Conservation (phyloP, 2,888 invertebrate species). For the Calliopum simillimum region DNA sequence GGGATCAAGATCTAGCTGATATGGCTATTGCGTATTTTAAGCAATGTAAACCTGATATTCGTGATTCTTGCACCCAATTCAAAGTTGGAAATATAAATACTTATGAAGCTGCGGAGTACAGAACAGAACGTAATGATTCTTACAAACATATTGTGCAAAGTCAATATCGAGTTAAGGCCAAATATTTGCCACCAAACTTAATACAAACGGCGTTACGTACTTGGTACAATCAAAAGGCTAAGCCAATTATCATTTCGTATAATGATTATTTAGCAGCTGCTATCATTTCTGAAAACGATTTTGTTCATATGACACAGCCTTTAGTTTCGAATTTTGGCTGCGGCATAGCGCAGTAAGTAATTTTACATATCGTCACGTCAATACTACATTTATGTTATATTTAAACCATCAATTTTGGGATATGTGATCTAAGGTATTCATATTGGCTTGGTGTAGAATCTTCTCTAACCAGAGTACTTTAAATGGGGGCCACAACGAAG, state of each 20-base stretch:
- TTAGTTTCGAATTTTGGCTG: conserved; percentile 38
- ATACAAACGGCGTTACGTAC: conserved; percentile 22
- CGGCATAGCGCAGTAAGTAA: conserved; percentile 39
- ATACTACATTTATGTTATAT: too few species aligned
- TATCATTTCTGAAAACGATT: conserved; percentile 43
- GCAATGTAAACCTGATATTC: background rate
- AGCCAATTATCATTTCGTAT: too few species aligned
- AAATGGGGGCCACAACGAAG: too few species aligned
- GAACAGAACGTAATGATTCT: background rate
- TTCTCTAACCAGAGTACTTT: too few species aligned
- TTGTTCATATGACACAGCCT: conserved; percentile 38
- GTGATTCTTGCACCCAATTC: conserved; percentile 11
- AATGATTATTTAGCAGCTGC: too few species aligned
- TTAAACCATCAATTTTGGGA: too few species aligned
- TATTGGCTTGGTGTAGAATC: too few species aligned
- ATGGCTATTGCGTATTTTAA: conserved; percentile 11
- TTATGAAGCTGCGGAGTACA: too few species aligned
- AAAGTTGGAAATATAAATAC: too few species aligned
- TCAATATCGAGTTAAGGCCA: conserved; percentile 14
- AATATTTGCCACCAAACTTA: conserved; percentile 38
- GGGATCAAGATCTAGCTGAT: conserved; percentile 12
- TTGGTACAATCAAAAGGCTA: conserved; percentile 42
- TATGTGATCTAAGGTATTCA: too few species aligned
- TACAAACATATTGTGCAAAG: conserved; percentile 16
- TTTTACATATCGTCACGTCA: too few species aligned